phyloP scores from a whole-genome alignment of 2,113 vertebrate species.

The Nasalis larvatus region DNA sequence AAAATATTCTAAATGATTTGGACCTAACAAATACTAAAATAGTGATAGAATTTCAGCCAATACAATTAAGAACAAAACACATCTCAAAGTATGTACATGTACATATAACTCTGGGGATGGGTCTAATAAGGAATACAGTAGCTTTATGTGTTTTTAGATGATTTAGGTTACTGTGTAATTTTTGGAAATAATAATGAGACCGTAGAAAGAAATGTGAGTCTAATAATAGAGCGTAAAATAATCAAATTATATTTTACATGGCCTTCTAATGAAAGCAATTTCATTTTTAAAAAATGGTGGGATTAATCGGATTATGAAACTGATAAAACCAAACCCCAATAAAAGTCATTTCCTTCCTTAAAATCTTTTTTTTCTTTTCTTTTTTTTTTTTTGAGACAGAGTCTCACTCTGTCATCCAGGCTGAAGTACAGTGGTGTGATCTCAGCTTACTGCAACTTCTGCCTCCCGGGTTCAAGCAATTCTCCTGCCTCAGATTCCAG shows the following conservation, averaged over 20 bases:
- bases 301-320: conserved; percentile 2
- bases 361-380: background rate
- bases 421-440: no score
- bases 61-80: conserved; percentile 18
- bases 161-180: background rate
- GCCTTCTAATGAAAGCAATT: conserved; percentile 4
- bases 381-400: no score
- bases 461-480: no score
- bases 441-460: no score
- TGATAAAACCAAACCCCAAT: background rate
- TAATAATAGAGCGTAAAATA: background rate
- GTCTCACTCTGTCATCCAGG: no score
- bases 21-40: background rate
- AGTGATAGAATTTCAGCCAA: background rate
- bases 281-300: conserved; percentile 11
- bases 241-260: background rate
- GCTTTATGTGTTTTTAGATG: background rate
- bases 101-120: background rate
- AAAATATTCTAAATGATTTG: conserved; percentile 10
- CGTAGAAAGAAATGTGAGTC: background rate
- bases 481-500: no score
- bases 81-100: background rate
- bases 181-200: conserved; percentile 10
- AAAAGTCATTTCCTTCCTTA: conserved; percentile 16
- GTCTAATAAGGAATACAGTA: background rate